Evolutionary conservation across 2,113 vertebrate genomes (phyloP).

Genomic region (Tachysurus fulvidraco): DNA sequence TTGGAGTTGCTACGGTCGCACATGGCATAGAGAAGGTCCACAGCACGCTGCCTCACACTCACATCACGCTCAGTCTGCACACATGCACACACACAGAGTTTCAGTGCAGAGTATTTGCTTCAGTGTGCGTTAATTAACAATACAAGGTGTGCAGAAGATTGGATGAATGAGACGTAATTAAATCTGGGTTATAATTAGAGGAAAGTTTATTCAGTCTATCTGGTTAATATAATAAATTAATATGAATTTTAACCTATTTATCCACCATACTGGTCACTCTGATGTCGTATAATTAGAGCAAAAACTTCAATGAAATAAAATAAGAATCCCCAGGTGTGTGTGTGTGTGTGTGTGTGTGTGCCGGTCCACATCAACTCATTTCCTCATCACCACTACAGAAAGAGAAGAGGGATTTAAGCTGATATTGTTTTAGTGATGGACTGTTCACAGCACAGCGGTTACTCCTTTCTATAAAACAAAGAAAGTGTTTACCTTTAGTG

Average conservation of each 20-base stretch:
- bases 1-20: conserved; percentile 92
- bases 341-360: background rate
- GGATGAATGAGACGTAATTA: conserved; percentile 56
- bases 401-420: background rate
- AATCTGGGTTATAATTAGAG: background rate
- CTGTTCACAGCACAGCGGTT: background rate
- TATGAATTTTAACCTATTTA: background rate
- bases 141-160: background rate
- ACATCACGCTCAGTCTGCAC: conserved; percentile 87
- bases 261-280: background rate
- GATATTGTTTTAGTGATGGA: background rate
- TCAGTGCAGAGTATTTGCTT: conserved; percentile 62
- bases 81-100: background rate
- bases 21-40: conserved; percentile 91
- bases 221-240: background rate
- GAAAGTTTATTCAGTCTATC: background rate
- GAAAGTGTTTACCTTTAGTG: conserved; percentile 72
- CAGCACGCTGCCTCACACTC: conserved; percentile 87
- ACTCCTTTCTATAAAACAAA: background rate
- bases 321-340: background rate
- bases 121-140: background rate
- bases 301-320: background rate
- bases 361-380: too few species aligned
- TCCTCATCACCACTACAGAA: background rate
- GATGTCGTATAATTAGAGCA: background rate